Percentiles rank a stretch among this genome's conserved stretches.
These are phyloP conservation scores for Tokudaia tokunoshimensis DNA, from an alignment of 2,797 vertebrate genomes.

Conservation along the genomic window DNA sequence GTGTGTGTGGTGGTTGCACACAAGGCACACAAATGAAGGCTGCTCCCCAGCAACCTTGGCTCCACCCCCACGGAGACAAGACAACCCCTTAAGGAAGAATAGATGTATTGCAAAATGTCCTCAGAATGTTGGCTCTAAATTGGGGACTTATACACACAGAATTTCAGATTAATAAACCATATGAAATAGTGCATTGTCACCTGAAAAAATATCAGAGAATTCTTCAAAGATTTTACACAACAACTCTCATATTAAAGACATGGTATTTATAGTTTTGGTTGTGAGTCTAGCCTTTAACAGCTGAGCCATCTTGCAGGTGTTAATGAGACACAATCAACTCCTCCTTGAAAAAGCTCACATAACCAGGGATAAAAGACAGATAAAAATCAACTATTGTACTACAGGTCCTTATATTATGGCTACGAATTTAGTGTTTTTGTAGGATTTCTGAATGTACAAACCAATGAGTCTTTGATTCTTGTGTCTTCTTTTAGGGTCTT, in stretches of 20 bases:
- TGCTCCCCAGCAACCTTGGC: background rate
- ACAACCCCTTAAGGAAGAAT: background rate
- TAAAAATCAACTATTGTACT: background rate
- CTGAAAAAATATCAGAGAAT: background rate
- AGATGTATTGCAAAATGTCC: background rate
- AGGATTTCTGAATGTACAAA: background rate
- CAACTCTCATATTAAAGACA: slow-evolving; percentile 11
- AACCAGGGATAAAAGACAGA: background rate
- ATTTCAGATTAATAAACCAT: background rate
- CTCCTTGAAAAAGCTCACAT: background rate
- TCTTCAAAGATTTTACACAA: background rate
- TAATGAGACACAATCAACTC: background rate
- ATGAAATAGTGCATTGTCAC: background rate
- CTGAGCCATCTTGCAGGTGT: background rate
- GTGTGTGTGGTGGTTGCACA: background rate
- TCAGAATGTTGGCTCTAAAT: background rate
- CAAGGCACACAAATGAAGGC: background rate
- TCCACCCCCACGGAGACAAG: background rate
- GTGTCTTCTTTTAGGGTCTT: background rate
- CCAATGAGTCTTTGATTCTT: background rate
- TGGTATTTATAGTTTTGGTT: background rate
- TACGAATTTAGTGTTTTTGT: background rate
- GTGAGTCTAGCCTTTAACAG: background rate
- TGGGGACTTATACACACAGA: background rate
- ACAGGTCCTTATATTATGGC: background rate